Conservation (phyloP, 2,113 vertebrate species). For the Seriola quinqueradiata region DNA sequence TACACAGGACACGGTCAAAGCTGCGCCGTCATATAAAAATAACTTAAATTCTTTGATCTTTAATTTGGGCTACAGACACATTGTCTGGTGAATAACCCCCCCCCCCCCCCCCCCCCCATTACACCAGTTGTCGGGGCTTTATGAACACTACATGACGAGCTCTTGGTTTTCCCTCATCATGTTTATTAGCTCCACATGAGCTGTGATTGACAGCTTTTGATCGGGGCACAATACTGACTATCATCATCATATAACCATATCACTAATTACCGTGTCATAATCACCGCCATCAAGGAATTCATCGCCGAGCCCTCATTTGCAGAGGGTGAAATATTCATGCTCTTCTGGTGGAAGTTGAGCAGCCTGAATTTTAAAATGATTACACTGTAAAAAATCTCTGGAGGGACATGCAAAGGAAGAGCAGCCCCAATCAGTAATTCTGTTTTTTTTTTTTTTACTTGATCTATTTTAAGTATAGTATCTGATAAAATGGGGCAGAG, state of each 20-base stretch:
- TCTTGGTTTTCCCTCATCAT: not conserved
- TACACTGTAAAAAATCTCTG: conserved; percentile 48
- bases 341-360: conserved; percentile 58
- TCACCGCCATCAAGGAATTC: conserved; percentile 73
- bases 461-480: conserved; percentile 17
- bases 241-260: conserved; percentile 67
- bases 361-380: conserved; percentile 64
- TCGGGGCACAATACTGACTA: conserved; percentile 67
- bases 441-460: conserved; percentile 31
- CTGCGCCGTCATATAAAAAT: not conserved
- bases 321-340: conserved; percentile 71
- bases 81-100: not conserved
- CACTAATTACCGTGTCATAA: conserved; percentile 72
- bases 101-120: not conserved
- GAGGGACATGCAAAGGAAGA: conserved; percentile 37
- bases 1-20: conserved; percentile 2
- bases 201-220: conserved; percentile 67
- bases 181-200: conserved; percentile 41
- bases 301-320: conserved; percentile 57
- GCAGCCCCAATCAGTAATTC: conserved; percentile 49
- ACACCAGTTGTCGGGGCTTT: not conserved
- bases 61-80: conserved; percentile 17
- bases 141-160: conserved; percentile 6
- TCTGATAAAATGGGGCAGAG: conserved; percentile 35
- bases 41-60: conserved; percentile 13